phyloP scores from a whole-genome alignment of 2,113 vertebrate genomes.

The Corydoras maculifer region DNA sequence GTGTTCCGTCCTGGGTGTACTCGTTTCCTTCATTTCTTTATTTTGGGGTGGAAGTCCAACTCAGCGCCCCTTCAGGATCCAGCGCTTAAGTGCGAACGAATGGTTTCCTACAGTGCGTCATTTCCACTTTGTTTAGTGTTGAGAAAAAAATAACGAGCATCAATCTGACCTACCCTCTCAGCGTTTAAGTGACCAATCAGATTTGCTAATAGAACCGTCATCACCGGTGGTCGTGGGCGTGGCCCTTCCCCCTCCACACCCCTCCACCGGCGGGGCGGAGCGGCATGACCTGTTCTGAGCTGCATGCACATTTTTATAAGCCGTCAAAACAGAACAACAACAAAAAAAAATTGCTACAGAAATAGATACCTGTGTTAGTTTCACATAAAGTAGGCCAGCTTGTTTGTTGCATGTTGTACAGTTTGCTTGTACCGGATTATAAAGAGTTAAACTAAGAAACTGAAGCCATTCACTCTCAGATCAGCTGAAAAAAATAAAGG shows the following conservation, averaged over 20 bases:
- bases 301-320: conserved; percentile 90
- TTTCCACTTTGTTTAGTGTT: too few relatives aligned
- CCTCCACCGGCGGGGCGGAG: conserved; percentile 53
- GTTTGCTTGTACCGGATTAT: conserved; percentile 97
- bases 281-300: conserved; percentile 91
- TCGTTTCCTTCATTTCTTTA: too few relatives aligned
- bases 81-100: too few relatives aligned
- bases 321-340: conserved; percentile 53
- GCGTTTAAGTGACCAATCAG: conserved; percentile 68
- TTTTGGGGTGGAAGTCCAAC: too few relatives aligned
- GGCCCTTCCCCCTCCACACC: conserved; percentile 65
- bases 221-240: conserved; percentile 22
- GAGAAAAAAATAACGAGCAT: too few relatives aligned
- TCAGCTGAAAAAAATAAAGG: conserved; percentile 56
- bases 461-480: conserved; percentile 92
- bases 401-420: conserved; percentile 99
- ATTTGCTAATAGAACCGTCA: conserved; percentile 26
- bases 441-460: conserved; percentile 86
- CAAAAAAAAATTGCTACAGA: conserved; percentile 72
- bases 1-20: too few relatives aligned
- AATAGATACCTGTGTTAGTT: conserved; percentile 87
- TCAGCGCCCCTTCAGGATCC: too few relatives aligned
- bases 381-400: conserved; percentile 87
- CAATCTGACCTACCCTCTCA: conserved; percentile 50
- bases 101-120: too few relatives aligned